These are phyloP conservation scores for Ectemnius lituratus DNA, from an alignment of 2,888 invertebrate species.

Conservation along the genomic window DNA sequence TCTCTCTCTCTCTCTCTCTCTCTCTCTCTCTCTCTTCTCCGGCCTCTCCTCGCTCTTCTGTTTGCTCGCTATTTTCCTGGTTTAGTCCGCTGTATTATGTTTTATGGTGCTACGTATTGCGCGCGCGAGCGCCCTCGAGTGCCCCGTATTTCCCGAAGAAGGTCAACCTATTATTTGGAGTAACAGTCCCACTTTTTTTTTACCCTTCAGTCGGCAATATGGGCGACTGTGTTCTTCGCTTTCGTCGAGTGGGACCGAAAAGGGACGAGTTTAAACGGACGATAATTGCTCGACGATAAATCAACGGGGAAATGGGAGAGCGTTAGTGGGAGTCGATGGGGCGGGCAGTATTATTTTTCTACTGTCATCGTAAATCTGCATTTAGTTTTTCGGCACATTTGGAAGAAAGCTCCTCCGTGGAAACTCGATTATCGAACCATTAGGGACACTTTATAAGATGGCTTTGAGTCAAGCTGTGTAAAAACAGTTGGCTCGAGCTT, in stretches of 20 bases:
- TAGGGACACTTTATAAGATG: slow-evolving; percentile 16
- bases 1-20: not conserved
- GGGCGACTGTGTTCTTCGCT: too few relatives aligned
- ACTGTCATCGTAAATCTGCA: slow-evolving; percentile 20
- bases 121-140: too few relatives aligned
- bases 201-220: too few relatives aligned
- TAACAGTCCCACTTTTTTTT: too few relatives aligned
- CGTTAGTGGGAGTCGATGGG: too few relatives aligned
- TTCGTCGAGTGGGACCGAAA: too few relatives aligned
- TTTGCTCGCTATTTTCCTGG: not conserved
- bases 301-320: not conserved
- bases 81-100: too few relatives aligned
- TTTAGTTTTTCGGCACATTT: not conserved
- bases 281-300: not conserved
- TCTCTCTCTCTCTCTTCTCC: not conserved
- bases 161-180: too few relatives aligned
- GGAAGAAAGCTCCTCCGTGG: slow-evolving; percentile 5
- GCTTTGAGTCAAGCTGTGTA: slow-evolving; percentile 3
- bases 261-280: too few relatives aligned
- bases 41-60: not conserved
- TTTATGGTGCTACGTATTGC: too few relatives aligned
- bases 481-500: slow-evolving; percentile 28
- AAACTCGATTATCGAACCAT: slow-evolving; percentile 36
- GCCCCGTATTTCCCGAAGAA: too few relatives aligned
- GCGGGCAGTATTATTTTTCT: slow-evolving; percentile 9